A percentile compares a stretch with the other conserved stretches of the same genome.
Conservation (phyloP, 1,140 invertebrate species). For the Drosophila nikananu region DNA sequence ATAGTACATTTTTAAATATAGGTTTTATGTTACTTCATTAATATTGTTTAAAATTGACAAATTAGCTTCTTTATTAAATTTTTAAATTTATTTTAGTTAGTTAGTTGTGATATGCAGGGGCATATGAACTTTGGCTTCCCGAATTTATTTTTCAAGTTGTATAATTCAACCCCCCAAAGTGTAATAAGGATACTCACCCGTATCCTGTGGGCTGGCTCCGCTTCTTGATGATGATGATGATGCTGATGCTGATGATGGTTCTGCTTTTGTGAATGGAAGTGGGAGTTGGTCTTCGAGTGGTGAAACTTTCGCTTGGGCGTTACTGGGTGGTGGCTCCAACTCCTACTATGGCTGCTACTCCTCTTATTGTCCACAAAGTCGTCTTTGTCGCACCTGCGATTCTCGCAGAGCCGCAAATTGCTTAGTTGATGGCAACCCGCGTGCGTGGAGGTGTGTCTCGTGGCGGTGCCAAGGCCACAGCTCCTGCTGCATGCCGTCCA, state of each 20-base stretch:
- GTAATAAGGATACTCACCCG: conserved; percentile 62
- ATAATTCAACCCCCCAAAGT: not conserved
- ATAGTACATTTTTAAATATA: too few species aligned
- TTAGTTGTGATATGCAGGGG: too few species aligned
- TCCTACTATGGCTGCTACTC: conserved; percentile 11
- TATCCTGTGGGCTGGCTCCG: conserved; percentile 75
- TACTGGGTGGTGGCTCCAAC: conserved; percentile 40
- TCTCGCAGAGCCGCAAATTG: conserved; percentile 88
- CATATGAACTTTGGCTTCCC: too few species aligned
- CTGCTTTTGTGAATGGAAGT: conserved; percentile 9
- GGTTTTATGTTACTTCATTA: too few species aligned
- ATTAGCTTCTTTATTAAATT: too few species aligned
- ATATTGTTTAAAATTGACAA: too few species aligned
- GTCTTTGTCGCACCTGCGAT: conserved; percentile 76
- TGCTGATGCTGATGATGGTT: conserved; percentile 67
- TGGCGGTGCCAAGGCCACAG: conserved; percentile 89
- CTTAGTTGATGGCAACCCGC: conserved; percentile 87
- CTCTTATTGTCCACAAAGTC: conserved; percentile 61
- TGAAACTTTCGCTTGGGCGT: conserved; percentile 35
- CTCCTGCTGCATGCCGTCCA: conserved; percentile 88
- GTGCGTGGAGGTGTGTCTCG: conserved; percentile 88
- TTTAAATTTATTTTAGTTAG: too few species aligned
- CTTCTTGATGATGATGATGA: conserved; percentile 37
- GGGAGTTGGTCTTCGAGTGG: conserved; percentile 23
- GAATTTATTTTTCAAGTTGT: too few species aligned